Evolutionary conservation across 2,888 invertebrate genomes (phyloP).

Genomic region (Noctuana brunneofusca): DNA sequence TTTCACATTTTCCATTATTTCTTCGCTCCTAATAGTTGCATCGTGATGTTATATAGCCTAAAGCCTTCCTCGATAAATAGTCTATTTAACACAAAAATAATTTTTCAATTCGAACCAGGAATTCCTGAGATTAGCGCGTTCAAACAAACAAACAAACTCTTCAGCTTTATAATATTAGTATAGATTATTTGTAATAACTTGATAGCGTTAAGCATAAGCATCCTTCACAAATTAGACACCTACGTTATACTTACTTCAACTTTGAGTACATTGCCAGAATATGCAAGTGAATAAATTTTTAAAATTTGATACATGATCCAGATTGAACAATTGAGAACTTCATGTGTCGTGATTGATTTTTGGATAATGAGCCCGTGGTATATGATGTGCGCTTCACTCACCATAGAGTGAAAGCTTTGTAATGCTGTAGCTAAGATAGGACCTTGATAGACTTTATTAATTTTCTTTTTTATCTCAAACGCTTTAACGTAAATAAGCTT

Average conservation of each 20-base stretch:
- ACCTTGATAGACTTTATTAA: slow-evolving; percentile 61
- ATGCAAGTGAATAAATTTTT: slow-evolving; percentile 60
- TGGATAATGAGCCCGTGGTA: slow-evolving; percentile 58
- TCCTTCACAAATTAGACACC: not conserved
- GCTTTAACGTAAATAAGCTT: slow-evolving; percentile 57
- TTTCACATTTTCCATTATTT: too few relatives aligned
- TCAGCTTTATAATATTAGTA: too few relatives aligned
- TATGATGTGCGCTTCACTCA: slow-evolving; percentile 66
- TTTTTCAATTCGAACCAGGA: too few relatives aligned
- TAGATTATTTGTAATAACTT: too few relatives aligned
- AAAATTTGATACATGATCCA: slow-evolving; percentile 67
- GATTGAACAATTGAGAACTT: slow-evolving; percentile 58
- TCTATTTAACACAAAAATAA: too few relatives aligned
- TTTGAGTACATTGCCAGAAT: slow-evolving; percentile 58
- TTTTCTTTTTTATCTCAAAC: slow-evolving; percentile 54
- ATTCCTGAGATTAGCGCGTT: too few relatives aligned
- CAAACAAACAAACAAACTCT: too few relatives aligned
- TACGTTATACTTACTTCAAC: slow-evolving; percentile 50
- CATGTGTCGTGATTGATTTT: slow-evolving; percentile 49
- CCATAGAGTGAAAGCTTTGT: slow-evolving; percentile 67
- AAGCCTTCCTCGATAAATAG: too few relatives aligned
- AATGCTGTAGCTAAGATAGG: slow-evolving; percentile 57
- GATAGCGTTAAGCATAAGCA: too few relatives aligned
- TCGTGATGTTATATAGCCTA: too few relatives aligned
- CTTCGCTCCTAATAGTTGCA: too few relatives aligned